A percentile compares a stretch with the other conserved stretches of the same genome.
These are phyloP conservation scores for Temnothorax nylanderi DNA, from an alignment of 1,140 invertebrate species.

Conservation along the genomic window DNA sequence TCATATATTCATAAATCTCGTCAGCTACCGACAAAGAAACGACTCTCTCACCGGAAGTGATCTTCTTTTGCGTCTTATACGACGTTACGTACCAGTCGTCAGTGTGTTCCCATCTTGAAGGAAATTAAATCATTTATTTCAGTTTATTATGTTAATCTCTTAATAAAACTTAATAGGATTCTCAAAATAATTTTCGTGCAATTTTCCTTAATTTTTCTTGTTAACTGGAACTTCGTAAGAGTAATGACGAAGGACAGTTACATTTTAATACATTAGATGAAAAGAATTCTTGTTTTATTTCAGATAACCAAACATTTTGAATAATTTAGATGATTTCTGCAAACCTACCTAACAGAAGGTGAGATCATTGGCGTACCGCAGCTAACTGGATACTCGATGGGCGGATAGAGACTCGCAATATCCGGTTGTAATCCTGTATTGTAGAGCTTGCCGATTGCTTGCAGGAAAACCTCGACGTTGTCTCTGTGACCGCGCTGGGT, in stretches of 20 bases:
- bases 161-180: slow-evolving; percentile 87
- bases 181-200: background rate
- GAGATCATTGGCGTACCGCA: slow-evolving; percentile 90
- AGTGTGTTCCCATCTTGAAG: slow-evolving; percentile 95
- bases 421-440: slow-evolving; percentile 88
- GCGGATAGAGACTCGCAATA: slow-evolving; percentile 87
- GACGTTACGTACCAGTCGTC: slow-evolving; percentile 90
- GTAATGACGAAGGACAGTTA: background rate
- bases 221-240: background rate
- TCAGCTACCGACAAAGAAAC: slow-evolving; percentile 88
- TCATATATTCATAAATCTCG: slow-evolving; percentile 91
- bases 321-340: slow-evolving; percentile 77
- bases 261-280: background rate
- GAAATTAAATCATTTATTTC: slow-evolving; percentile 77
- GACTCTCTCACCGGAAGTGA: slow-evolving; percentile 88
- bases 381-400: slow-evolving; percentile 90
- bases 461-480: slow-evolving; percentile 90
- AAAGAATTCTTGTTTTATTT: background rate
- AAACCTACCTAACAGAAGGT: slow-evolving; percentile 85
- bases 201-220: background rate
- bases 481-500: slow-evolving; percentile 92
- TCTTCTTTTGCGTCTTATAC: slow-evolving; percentile 87
- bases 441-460: slow-evolving; percentile 91
- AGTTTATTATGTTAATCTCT: slow-evolving; percentile 83
- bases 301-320: background rate